A percentile compares a stretch with the other conserved stretches of the same genome.
Conservation (phyloP, 2,113 vertebrate species). For the Pionites leucogaster region DNA sequence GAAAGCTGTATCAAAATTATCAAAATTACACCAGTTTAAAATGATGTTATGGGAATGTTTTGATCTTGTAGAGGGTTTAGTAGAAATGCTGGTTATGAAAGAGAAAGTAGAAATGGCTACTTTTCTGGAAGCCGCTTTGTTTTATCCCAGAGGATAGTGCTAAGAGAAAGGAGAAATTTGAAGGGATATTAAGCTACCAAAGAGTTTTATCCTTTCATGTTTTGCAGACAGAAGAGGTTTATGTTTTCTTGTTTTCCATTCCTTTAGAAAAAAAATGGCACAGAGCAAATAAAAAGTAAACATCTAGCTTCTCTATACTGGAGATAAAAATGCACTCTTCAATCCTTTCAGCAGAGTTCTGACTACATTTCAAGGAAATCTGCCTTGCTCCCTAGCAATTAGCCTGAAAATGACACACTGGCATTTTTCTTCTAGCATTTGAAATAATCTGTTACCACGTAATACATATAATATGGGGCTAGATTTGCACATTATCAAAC, state of each 20-base stretch:
- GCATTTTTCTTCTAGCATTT: neutral
- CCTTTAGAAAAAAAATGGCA: neutral
- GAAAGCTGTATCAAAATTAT: neutral
- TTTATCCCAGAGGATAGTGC: neutral
- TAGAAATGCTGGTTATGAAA: neutral
- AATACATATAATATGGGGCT: neutral
- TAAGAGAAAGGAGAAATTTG: neutral
- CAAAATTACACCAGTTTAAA: neutral
- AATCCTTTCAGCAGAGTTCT: neutral
- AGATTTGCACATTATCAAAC: neutral
- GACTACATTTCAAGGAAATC: neutral
- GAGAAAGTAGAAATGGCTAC: neutral
- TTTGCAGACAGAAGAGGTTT: neutral
- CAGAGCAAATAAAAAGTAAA: neutral
- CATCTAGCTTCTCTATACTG: neutral
- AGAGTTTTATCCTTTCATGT: neutral
- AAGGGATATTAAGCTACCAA: neutral
- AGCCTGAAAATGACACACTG: neutral
- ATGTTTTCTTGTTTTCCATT: neutral
- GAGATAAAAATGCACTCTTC: neutral
- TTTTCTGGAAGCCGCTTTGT: neutral
- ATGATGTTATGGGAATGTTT: neutral
- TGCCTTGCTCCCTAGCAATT: neutral
- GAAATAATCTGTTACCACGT: neutral
- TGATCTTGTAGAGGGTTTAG: neutral